These are phyloP conservation scores for Sceloporus tristichus DNA, from an alignment of 2,113 vertebrate species.

Conservation along the genomic window DNA sequence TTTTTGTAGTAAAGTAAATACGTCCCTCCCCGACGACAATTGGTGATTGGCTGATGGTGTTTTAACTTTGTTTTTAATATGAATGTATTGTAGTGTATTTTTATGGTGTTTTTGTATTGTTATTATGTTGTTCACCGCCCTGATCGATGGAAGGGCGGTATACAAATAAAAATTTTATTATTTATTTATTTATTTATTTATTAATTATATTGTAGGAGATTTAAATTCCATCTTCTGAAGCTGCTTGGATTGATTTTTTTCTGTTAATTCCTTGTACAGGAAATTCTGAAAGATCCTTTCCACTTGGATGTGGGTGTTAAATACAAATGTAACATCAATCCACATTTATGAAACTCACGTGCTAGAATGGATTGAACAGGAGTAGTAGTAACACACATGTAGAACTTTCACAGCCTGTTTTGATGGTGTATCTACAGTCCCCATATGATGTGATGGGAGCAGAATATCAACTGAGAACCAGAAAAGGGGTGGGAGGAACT, in stretches of 20 bases:
- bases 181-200: background rate
- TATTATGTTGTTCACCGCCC: no score
- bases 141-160: no score
- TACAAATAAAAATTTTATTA: background rate
- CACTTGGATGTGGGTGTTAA: background rate
- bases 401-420: background rate
- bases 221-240: background rate
- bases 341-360: background rate
- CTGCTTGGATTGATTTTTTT: background rate
- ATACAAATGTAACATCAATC: background rate
- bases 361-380: background rate
- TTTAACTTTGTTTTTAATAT: no score
- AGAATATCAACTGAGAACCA: no score
- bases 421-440: background rate
- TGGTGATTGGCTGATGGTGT: no score
- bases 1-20: background rate
- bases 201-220: background rate
- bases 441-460: no score
- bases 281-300: background rate
- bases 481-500: no score
- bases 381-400: background rate
- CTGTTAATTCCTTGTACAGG: background rate
- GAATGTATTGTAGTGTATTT: no score
- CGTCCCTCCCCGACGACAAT: no score
- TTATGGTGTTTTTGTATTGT: no score